A percentile compares a stretch with the other conserved stretches of the same genome.
These are phyloP conservation scores for Cyclophora albipunctata DNA, from an alignment of 2,888 invertebrate genomes.

Conservation along the genomic window DNA sequence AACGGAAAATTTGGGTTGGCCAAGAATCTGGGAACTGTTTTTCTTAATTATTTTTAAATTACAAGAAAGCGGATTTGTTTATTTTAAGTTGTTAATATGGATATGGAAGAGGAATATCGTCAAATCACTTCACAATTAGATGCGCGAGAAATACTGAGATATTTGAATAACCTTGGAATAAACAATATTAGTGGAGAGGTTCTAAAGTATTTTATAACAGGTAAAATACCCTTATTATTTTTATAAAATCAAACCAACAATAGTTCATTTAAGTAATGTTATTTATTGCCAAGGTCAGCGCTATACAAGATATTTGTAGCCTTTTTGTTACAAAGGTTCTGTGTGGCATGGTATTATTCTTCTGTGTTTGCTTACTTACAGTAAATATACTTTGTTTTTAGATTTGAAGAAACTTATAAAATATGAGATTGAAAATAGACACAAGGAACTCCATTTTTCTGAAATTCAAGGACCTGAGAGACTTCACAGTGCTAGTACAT, in stretches of 20 bases:
- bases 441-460: constrained; percentile 31
- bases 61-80: no score
- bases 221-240: constrained; percentile 49
- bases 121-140: constrained; percentile 72
- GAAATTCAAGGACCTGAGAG: constrained; percentile 50
- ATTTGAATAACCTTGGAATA: constrained; percentile 85
- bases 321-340: no score
- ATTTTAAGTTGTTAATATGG: background rate
- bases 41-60: no score
- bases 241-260: background rate
- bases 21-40: no score
- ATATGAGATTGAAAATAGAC: constrained; percentile 69
- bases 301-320: no score
- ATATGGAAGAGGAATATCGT: constrained; percentile 43
- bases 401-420: constrained; percentile 81
- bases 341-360: no score
- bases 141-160: constrained; percentile 82
- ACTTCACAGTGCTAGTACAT: constrained; percentile 64
- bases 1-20: no score
- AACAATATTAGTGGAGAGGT: constrained; percentile 83
- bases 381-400: constrained; percentile 33
- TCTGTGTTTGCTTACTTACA: no score
- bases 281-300: no score
- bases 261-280: no score
- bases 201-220: constrained; percentile 86